Base-by-base conservation (phyloP, 1,140 invertebrate genomes). In the Ips nitidus region DNA sequence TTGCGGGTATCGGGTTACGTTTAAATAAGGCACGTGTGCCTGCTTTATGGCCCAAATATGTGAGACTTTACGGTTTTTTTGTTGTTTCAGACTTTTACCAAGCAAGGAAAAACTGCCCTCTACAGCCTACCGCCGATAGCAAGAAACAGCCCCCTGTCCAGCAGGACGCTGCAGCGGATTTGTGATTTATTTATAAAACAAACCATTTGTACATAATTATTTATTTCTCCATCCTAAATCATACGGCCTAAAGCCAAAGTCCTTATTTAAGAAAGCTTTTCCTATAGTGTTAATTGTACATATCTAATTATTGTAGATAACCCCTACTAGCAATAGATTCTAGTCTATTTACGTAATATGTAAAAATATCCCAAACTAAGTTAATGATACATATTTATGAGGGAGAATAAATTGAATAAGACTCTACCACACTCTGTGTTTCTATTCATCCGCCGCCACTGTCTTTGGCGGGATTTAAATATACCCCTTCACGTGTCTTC, bases 161-260 rank as follows among this genome's bases (percentile, higher is more conserved):
- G 45, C 45, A 50, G 22, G 45, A 50, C 22, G 22, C 45, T 50
- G 45, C 22, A 50, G 22, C 22, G 45, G 22, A 50, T 50, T 22
- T 8, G 45, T 50, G 45, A 22, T 8, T 50, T 50, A 50, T 6
- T 22, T 8, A 50, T 50, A 50, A 8, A 50, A 3, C 45, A 50
- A 50, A 8, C 1, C 22, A 36, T 22, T 55, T 55, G 52, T 55
- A 55, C n/a, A 55, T 55, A 50, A 2, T 50, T 50, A 50, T 50
- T 50, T 8, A 50, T 22, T 50, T 50, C 7, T 50, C 22, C 22
- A 22, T 22, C 22, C 47, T 60, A 60, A 45, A 45, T 63, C 61
- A 63, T 63, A 63, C 61, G 61, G 61, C 61, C 50, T 7, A 63
- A 63, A 63, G 61, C 61, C 61, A 63, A 63, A 63, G 61, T 52